Percentiles rank a stretch among this genome's conserved stretches.
Conservation (phyloP, 1,140 invertebrate species). For the Laodelphax striatellus region DNA sequence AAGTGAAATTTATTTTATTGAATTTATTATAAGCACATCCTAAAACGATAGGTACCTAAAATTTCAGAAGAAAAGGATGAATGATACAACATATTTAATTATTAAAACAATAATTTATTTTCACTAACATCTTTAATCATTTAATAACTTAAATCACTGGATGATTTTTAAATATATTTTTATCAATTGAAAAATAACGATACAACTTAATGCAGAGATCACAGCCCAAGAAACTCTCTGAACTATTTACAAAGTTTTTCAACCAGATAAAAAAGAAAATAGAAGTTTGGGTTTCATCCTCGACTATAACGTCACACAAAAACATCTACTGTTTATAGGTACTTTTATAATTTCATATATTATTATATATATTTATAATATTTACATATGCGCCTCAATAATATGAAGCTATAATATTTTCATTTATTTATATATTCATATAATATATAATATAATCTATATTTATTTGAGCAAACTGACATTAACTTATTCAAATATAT, state of each 20-base stretch:
- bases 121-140: slow-evolving; percentile 26
- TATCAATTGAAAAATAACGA: slow-evolving; percentile 26
- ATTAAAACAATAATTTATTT: slow-evolving; percentile 15
- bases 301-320: slow-evolving; percentile 22
- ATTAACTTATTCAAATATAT: slow-evolving; percentile 21
- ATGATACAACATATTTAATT: neutral
- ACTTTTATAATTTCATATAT: no score
- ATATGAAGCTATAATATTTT: slow-evolving; percentile 2
- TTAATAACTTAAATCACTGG: slow-evolving; percentile 27
- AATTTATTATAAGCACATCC: no score
- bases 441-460: slow-evolving; percentile 20
- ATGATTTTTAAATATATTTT: slow-evolving; percentile 26
- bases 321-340: slow-evolving; percentile 19
- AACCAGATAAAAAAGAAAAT: slow-evolving; percentile 23
- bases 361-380: slow-evolving; percentile 9
- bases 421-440: slow-evolving; percentile 12
- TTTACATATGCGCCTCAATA: slow-evolving; percentile 15
- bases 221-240: slow-evolving; percentile 26
- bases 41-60: no score
- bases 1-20: no score
- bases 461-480: slow-evolving; percentile 25
- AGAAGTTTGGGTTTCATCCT: slow-evolving; percentile 20
- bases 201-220: slow-evolving; percentile 27
- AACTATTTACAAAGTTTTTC: slow-evolving; percentile 25
- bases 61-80: neutral